These are phyloP conservation scores for Pachyramphus minor DNA, from an alignment of 2,113 vertebrate genomes.

Conservation along the genomic window DNA sequence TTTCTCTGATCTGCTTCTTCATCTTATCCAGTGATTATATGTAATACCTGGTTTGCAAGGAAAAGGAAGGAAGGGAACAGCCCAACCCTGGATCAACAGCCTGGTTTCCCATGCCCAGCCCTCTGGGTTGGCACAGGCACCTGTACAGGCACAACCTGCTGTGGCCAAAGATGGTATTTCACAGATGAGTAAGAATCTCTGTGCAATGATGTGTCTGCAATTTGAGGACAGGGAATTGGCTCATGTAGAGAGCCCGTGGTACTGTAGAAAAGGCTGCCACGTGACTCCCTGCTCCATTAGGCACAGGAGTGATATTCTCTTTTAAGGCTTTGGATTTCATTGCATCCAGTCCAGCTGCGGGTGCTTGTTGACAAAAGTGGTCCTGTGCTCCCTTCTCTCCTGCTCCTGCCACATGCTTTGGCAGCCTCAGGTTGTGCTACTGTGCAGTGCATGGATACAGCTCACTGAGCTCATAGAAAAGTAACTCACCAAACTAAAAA, in stretches of 20 bases:
- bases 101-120: not conserved
- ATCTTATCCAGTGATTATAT: not conserved
- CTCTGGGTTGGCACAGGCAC: not conserved
- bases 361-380: not conserved
- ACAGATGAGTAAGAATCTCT: not conserved
- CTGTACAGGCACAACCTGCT: not conserved
- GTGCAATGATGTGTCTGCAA: not conserved
- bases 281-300: not conserved
- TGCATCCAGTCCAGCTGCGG: not conserved
- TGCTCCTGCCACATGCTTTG: not conserved
- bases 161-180: not conserved
- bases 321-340: not conserved
- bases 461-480: not conserved
- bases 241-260: not conserved
- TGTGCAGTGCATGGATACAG: not conserved
- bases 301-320: not conserved
- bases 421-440: not conserved
- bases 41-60: not conserved
- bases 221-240: not conserved
- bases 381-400: not conserved
- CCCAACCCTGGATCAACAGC: not conserved
- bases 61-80: not conserved
- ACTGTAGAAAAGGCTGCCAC: not conserved
- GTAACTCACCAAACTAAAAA: not conserved
- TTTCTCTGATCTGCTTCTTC: not conserved